A percentile compares a stretch with the other conserved stretches of the same genome.
Conservation (phyloP, 1,140 invertebrate species). For the Drosophila guanche region DNA sequence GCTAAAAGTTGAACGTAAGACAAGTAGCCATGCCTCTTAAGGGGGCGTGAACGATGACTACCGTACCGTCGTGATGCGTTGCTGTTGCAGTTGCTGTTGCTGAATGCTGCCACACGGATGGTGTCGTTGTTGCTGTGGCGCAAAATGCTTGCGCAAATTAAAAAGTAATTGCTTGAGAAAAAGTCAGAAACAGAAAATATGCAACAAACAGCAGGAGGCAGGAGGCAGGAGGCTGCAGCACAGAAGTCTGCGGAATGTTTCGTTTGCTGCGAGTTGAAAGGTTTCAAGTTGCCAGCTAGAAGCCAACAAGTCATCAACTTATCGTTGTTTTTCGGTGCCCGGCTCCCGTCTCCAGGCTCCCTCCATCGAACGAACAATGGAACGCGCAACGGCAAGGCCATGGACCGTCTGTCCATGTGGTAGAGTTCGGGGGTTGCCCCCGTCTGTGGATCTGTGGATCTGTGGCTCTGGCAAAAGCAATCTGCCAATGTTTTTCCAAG, state of each 20-base stretch:
- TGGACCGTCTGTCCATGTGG: too few species aligned
- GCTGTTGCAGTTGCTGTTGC: slow-evolving; percentile 10
- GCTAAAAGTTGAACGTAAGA: slow-evolving; percentile 27
- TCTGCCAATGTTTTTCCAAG: slow-evolving; percentile 13
- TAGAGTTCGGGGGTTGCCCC: too few species aligned
- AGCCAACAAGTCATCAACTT: slow-evolving; percentile 54
- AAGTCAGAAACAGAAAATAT: slow-evolving; percentile 58
- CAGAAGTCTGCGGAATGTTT: background rate
- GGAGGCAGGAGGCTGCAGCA: background rate
- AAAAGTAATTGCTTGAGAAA: slow-evolving; percentile 65
- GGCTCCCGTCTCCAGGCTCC: too few species aligned
- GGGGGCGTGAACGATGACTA: slow-evolving; percentile 29
- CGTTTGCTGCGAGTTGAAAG: slow-evolving; percentile 41
- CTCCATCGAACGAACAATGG: too few species aligned
- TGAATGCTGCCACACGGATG: slow-evolving; percentile 10
- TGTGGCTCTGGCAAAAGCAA: slow-evolving; percentile 5
- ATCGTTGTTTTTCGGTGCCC: slow-evolving; percentile 36
- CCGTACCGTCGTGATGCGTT: slow-evolving; percentile 33
- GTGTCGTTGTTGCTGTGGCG: slow-evolving; percentile 12
- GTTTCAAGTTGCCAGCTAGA: slow-evolving; percentile 49
- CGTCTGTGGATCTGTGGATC: too few species aligned
- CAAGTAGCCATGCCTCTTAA: slow-evolving; percentile 31
- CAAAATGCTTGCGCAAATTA: slow-evolving; percentile 61
- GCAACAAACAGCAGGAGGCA: slow-evolving; percentile 40
- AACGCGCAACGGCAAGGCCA: too few species aligned